These are phyloP conservation scores for Pteropus rufus DNA, from an alignment of 2,797 vertebrate genomes.

Conservation along the genomic window DNA sequence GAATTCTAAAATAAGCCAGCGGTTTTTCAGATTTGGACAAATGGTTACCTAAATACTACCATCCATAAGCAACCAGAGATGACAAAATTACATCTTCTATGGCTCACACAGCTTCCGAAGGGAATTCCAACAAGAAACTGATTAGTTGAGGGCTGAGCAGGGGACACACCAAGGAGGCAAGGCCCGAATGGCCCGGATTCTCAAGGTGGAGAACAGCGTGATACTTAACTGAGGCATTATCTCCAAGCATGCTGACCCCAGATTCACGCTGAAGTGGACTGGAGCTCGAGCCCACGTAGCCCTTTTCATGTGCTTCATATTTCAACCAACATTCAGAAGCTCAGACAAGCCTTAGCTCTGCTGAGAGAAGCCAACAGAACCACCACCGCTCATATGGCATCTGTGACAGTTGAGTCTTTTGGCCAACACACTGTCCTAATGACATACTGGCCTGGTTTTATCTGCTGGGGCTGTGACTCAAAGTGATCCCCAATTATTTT, in stretches of 20 bases:
- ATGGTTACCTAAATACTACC: neutral
- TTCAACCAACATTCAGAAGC: neutral
- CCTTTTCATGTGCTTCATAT: fast-evolving
- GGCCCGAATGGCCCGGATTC: neutral
- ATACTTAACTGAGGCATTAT: neutral
- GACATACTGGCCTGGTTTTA: neutral
- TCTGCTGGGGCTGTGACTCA: neutral
- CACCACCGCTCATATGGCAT: neutral
- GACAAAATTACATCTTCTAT: neutral
- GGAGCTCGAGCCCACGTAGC: neutral
- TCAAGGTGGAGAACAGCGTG: neutral
- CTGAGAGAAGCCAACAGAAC: neutral
- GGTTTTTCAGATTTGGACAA: neutral
- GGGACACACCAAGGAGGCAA: neutral
- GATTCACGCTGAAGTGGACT: neutral
- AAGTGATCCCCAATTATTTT: neutral
- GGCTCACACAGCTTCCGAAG: neutral
- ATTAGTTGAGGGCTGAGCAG: neutral
- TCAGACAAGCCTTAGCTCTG: neutral
- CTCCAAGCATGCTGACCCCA: fast-evolving
- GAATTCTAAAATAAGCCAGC: neutral
- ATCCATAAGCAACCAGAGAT: neutral
- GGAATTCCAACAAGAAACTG: neutral
- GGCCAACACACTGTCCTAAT: neutral
- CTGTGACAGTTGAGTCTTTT: neutral